Evolutionary conservation across 2,797 vertebrate genomes (phyloP), one percentile per base, ranked within the genome.

Genomic region (Rhinogobio ventralis): DNA sequence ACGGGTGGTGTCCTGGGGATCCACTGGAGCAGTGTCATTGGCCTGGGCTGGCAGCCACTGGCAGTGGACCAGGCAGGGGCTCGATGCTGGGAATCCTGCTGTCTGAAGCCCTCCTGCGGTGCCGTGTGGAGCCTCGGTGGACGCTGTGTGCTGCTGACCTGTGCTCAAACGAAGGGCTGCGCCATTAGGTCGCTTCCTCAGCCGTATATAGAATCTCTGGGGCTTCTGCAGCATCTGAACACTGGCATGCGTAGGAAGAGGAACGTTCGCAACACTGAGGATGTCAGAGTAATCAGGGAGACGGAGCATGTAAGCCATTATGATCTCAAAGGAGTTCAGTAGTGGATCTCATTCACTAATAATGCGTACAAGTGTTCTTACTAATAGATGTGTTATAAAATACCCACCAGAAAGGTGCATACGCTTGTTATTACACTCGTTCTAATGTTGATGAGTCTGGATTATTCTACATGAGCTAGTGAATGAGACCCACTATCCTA

Each of bases 61-160:
- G 94, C 94, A 0, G 51, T 81, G 0, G 95, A 93, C 11, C 86
- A 51, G 42, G 93, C 87, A 0, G 94, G 94, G 1, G 89, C 92
- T 0, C 93, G 90, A 0, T 96, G 95, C 64, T 95, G 94, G 95
- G 92, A 95, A 89, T 89, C 94, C 19, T 99, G 98, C 93, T 99
- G 98, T 93, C 89, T 94, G 92, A 92, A 89, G 72, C 95, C 96
- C 4, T 88, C 90, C 72, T 99, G 98, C 87, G 91, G 92, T 30
- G 96, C 95, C 6, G 96, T 97, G 87, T 99, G 98, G 98, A 96
- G 97, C 93, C 89, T 96, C 36, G 96, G 95, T 14, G 96, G 95
- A 1, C 93, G 91, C 85, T 99, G 98, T 68, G 94, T 98, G 83
- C 95, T 97, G 45, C 96, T 98, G 82, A 90, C 94, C 89, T 99